Percentiles rank a stretch among this genome's conserved stretches.
phyloP scores from a whole-genome alignment of 2,888 invertebrate genomes.

The Calameuta filiformis region DNA sequence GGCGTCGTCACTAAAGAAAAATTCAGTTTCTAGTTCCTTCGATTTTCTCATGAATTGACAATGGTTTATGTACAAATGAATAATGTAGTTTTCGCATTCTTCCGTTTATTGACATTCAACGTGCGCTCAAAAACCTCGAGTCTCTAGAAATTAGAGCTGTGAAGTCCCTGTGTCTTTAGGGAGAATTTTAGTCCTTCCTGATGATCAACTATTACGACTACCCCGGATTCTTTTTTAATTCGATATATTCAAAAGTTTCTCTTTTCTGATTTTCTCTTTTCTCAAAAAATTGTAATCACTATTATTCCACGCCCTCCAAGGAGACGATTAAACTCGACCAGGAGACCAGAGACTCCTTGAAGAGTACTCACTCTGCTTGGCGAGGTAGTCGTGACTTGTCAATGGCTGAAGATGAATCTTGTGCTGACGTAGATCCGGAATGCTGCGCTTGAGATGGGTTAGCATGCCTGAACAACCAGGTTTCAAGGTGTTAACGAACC shows the following conservation, averaged over 20 bases:
- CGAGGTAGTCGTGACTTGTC: slow-evolving; percentile 75
- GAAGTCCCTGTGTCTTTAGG: not conserved
- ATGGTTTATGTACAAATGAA: not conserved
- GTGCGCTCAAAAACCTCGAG: not conserved
- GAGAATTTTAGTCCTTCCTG: not conserved
- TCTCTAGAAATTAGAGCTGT: not conserved
- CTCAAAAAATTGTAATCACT: not conserved
- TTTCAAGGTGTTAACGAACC: slow-evolving; percentile 61
- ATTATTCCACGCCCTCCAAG: not conserved
- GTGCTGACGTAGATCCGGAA: slow-evolving; percentile 84
- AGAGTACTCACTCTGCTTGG: slow-evolving; percentile 60
- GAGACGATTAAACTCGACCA: not conserved
- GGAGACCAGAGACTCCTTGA: not conserved
- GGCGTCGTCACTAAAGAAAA: slow-evolving; percentile 55
- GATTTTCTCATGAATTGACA: not conserved
- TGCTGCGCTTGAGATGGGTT: slow-evolving; percentile 89
- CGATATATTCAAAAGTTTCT: slow-evolving; percentile 6
- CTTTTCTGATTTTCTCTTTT: slow-evolving; percentile 12
- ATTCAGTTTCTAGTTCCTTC: not conserved
- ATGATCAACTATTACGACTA: not conserved
- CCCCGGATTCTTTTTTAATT: not conserved
- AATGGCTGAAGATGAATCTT: slow-evolving; percentile 80
- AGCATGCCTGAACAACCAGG: slow-evolving; percentile 79
- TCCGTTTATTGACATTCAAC: not conserved
- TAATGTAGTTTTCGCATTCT: not conserved